Base-by-base conservation (phyloP, 2,113 vertebrate genomes). In the Oceanites oceanicus region DNA sequence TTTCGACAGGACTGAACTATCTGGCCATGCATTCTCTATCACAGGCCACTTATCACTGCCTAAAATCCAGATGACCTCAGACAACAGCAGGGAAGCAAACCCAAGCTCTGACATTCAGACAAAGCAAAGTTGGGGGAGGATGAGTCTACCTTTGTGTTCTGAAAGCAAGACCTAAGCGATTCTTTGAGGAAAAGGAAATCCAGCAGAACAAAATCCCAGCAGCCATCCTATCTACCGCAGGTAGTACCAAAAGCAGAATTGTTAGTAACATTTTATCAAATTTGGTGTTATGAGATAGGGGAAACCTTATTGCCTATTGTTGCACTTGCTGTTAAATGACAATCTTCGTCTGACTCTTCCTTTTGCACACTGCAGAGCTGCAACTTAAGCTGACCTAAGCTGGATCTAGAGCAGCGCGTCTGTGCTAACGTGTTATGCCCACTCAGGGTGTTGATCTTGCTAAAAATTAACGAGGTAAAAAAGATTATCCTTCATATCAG, bases 401-500 rank as follows among this genome's bases (percentile, higher is more conserved):
- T 88, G 67, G 88, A 86, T 59, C 2, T 16, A 73, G 30, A 83
- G 88, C 49, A 71, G 86, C 0, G 0, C 67, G 88, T 77, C 63
- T 94, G 82, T 4, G 5, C 62, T 73, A 88, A 77, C 68, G 85
- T 72, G 82, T 65, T 70, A 79, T 3, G 17, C 3, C 5, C 44
- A 40, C 72, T 80, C 71, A 77, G 67, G 55, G 55, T 88, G 45
- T 65, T 92, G 81, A 82, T 94, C 70, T 79, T 1, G 0, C 86
- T 77, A 83, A 70, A 95, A 93, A 88, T 70, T 90, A 94, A 73
- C 1, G 3, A 92, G 42, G 75, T 76, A 82, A 86, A 94, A 93
- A 56, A 86, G 75, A 88, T 90, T 79, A 88, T 83, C 82, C 78
- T 62, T 76, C 55, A 27, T 71, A 83, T 62, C 71, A 92, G 63